Conservation (phyloP, 37 sponge, comb jelly and placozoan genomes). For the Chondrilla cf. caribensis region DNA sequence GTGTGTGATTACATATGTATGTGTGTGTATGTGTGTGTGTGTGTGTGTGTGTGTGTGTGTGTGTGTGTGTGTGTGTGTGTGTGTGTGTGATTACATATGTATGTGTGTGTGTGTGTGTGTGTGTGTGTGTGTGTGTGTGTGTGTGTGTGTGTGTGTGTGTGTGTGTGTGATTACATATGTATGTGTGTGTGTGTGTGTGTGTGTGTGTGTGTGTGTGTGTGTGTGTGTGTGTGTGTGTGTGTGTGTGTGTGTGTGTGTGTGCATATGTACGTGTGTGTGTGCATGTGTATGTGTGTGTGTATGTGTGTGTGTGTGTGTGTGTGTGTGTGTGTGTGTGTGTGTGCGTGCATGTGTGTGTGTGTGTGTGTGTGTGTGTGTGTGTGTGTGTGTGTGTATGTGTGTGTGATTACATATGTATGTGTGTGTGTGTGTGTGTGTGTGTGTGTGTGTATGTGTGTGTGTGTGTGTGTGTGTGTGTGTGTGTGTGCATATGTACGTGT, state of each 20-base stretch:
- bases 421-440: conserved; percentile 73
- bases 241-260: conserved; percentile 12
- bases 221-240: not conserved
- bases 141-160: not conserved
- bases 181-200: not conserved
- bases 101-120: not conserved
- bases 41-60: not conserved
- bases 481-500: conserved; percentile 21
- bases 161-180: not conserved
- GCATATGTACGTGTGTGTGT: not conserved
- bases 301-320: no score
- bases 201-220: not conserved
- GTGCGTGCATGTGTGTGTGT: no score
- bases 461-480: not conserved
- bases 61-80: conserved; percentile 15
- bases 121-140: conserved; percentile 2
- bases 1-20: conserved; percentile 87
- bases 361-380: no score
- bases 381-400: not conserved
- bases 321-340: no score
- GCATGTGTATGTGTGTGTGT: no score
- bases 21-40: conserved; percentile 84
- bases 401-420: conserved; percentile 50
- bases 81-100: not conserved
- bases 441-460: conserved; percentile 56